phyloP scores from a whole-genome alignment of 2,113 vertebrate species.

The Heterochromis multidens region DNA sequence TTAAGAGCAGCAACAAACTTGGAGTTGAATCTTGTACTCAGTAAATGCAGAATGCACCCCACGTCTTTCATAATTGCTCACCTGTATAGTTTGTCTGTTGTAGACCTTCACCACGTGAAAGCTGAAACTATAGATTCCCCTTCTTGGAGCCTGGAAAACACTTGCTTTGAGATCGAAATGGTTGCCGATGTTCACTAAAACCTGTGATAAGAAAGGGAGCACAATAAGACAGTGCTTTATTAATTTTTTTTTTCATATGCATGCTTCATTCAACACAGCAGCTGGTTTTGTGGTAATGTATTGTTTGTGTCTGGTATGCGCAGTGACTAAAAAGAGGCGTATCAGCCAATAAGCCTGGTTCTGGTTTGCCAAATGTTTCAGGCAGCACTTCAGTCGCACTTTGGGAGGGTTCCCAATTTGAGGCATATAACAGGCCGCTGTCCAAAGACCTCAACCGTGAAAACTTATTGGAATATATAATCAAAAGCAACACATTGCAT shows the following conservation, averaged over 20 bases:
- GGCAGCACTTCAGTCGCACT: slow-evolving; percentile 22
- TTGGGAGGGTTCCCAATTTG: slow-evolving; percentile 26
- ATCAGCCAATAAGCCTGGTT: slow-evolving; percentile 1
- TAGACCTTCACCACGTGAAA: slow-evolving; percentile 99
- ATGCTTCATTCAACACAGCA: slow-evolving; percentile 17
- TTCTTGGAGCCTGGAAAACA: slow-evolving; percentile 94
- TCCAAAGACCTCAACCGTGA: slow-evolving; percentile 25
- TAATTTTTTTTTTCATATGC: not conserved
- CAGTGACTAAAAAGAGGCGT: not conserved
- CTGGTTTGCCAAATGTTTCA: slow-evolving; percentile 23
- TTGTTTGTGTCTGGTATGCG: not conserved
- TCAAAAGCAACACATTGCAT: not conserved
- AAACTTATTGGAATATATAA: slow-evolving; percentile 13
- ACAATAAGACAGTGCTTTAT: slow-evolving; percentile 5
- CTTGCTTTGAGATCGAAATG: slow-evolving; percentile 98
- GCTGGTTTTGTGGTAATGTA: not conserved
- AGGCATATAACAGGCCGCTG: slow-evolving; percentile 26
- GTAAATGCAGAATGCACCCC: not conserved
- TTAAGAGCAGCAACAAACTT: not conserved
- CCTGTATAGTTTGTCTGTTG: slow-evolving; percentile 99
- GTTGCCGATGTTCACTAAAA: slow-evolving; percentile 98
- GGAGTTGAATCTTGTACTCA: not conserved
- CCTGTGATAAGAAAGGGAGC: slow-evolving; percentile 76
- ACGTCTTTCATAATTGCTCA: slow-evolving; percentile 66
- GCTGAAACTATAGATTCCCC: slow-evolving; percentile 99